Percentiles rank a stretch among this genome's conserved stretches.
These are phyloP conservation scores for Chelonus insularis DNA, from an alignment of 1,140 invertebrate species.

Conservation along the genomic window DNA sequence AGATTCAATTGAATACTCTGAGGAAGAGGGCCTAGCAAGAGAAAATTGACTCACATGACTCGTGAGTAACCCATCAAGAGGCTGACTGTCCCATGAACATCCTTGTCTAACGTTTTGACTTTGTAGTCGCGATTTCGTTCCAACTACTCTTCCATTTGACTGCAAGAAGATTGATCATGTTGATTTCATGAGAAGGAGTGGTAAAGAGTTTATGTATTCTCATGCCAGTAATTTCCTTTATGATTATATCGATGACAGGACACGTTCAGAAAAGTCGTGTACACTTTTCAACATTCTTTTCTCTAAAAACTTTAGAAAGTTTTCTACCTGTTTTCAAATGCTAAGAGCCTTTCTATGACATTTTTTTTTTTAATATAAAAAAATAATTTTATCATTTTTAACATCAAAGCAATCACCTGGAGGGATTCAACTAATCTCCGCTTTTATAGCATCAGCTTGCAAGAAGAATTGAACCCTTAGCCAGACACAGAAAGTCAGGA, in stretches of 20 bases:
- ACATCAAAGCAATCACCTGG: too few relatives aligned
- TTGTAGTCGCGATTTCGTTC: constrained; percentile 1
- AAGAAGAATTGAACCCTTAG: neutral
- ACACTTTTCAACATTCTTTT: too few relatives aligned
- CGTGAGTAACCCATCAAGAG: constrained; percentile 33
- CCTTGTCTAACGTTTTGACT: constrained; percentile 3
- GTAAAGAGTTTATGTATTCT: neutral
- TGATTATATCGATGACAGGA: constrained; percentile 17
- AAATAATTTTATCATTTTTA: too few relatives aligned
- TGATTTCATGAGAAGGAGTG: constrained; percentile 20
- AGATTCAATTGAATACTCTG: neutral
- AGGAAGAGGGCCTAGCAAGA: constrained; percentile 28
- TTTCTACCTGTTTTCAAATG: too few relatives aligned
- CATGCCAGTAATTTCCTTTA: constrained; percentile 6
- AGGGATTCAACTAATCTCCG: too few relatives aligned
- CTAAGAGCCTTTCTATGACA: too few relatives aligned
- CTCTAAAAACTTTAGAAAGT: too few relatives aligned
- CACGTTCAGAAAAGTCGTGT: too few relatives aligned
- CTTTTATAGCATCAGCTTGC: too few relatives aligned
- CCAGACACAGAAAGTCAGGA: constrained; percentile 1
- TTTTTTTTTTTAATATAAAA: too few relatives aligned
- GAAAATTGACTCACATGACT: constrained; percentile 37
- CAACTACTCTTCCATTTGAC: neutral
- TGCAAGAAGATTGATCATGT: constrained; percentile 11
- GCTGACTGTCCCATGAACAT: constrained; percentile 10